phyloP scores from a whole-genome alignment of 1,140 invertebrate species.

The Atta texana region DNA sequence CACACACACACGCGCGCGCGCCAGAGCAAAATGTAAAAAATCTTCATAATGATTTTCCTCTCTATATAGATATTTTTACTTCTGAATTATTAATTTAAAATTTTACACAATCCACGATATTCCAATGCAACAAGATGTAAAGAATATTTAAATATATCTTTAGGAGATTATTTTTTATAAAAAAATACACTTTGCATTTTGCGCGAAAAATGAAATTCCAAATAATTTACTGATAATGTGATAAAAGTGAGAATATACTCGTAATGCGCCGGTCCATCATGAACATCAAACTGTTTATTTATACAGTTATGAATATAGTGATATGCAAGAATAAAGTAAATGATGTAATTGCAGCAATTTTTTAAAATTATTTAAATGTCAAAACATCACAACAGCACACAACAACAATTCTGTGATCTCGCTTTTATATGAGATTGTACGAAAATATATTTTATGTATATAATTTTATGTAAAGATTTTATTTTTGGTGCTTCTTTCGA shows the following conservation, averaged over 20 bases:
- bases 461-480: background rate
- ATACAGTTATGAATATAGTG: background rate
- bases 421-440: background rate
- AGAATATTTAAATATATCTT: background rate
- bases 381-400: background rate
- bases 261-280: background rate
- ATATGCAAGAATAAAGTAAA: background rate
- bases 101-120: background rate
- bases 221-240: constrained; percentile 1
- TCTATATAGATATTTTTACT: background rate
- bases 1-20: too few species aligned
- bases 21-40: background rate
- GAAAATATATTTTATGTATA: too few species aligned
- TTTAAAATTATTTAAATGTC: background rate
- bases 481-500: too few species aligned
- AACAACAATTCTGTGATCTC: background rate
- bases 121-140: background rate
- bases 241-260: background rate
- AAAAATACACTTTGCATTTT: background rate
- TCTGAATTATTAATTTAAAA: constrained; percentile 5
- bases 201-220: background rate
- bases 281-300: background rate
- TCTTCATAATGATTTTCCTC: background rate
- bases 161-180: background rate
- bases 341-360: background rate